Conservation (phyloP, 2,888 invertebrate genomes). For the Ceriagrion tenellum region DNA sequence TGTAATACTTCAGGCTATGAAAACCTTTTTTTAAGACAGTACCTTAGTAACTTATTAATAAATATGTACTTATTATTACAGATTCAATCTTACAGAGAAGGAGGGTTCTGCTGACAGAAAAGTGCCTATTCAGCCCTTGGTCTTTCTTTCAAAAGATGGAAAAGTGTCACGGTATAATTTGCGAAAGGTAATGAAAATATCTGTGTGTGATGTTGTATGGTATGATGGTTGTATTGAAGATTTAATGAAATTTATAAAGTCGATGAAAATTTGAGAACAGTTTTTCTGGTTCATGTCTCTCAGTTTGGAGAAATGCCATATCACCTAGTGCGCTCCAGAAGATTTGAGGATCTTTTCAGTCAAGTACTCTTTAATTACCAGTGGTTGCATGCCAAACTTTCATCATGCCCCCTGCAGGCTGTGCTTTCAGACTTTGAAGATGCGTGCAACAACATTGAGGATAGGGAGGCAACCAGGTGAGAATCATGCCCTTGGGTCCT, state of each 20-base stretch:
- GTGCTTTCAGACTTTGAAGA: constrained; percentile 98
- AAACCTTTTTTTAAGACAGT: background rate
- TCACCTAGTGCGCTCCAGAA: constrained; percentile 93
- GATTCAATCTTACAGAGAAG: constrained; percentile 90
- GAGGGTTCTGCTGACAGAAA: constrained; percentile 95
- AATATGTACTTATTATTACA: constrained; percentile 72
- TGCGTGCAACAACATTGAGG: constrained; percentile 89
- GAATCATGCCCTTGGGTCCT: background rate
- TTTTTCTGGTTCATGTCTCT: background rate
- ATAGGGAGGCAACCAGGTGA: constrained; percentile 89
- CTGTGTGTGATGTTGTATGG: background rate
- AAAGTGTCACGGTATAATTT: constrained; percentile 94
- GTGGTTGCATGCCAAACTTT: constrained; percentile 97
- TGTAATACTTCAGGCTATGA: too few species aligned
- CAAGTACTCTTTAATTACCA: constrained; percentile 98
- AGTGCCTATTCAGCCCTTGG: constrained; percentile 95
- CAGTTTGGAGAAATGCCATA: constrained; percentile 97
- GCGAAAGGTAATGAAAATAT: constrained; percentile 85
- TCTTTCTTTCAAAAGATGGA: constrained; percentile 94
- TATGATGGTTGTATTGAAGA: background rate
- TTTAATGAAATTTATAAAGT: background rate
- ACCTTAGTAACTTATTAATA: background rate
- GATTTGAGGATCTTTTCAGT: constrained; percentile 93
- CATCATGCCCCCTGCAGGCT: constrained; percentile 96
- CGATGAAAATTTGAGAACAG: background rate